These are phyloP conservation scores for Enteromius radiatus DNA, from an alignment of 2,797 vertebrate species.

Conservation along the genomic window DNA sequence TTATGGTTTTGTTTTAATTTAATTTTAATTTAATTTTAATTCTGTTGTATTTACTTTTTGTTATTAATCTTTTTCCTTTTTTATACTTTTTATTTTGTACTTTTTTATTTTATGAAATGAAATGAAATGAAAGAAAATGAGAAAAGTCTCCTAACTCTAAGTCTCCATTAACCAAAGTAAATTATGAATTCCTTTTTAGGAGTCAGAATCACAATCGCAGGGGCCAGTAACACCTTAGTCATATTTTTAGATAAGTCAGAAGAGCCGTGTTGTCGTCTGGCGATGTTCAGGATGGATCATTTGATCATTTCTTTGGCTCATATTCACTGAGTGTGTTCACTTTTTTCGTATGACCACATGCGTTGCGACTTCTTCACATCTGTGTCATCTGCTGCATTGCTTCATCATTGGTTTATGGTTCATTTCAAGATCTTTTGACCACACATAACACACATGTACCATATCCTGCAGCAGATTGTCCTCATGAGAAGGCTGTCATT, in stretches of 20 bases:
- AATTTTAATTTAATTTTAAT: not conserved
- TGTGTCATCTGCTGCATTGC: conserved; percentile 10
- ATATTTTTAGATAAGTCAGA: not conserved
- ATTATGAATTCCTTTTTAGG: not conserved
- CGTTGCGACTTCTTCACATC: not conserved
- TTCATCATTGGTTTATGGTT: conserved; percentile 27
- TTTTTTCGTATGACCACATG: not conserved
- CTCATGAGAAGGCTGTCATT: not conserved
- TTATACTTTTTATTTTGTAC: not conserved
- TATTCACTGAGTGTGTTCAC: not conserved
- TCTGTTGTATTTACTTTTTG: too few relatives aligned
- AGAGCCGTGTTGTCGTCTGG: not conserved
- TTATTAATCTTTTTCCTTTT: not conserved
- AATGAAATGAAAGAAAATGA: not conserved
- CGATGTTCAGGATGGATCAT: not conserved
- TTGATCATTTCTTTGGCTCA: conserved; percentile 34
- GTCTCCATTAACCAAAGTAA: not conserved
- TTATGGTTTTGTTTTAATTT: not conserved
- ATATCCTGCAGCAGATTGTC: not conserved
- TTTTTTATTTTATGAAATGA: not conserved
- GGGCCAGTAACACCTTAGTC: not conserved
- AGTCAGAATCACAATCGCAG: not conserved
- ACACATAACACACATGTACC: not conserved
- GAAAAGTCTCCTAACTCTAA: not conserved
- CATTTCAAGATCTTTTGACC: conserved; percentile 1